A percentile compares a stretch with the other conserved stretches of the same genome.
Evolutionary conservation across 2,797 vertebrate genomes (phyloP).

Genomic region (Chromobotia macracanthus): DNA sequence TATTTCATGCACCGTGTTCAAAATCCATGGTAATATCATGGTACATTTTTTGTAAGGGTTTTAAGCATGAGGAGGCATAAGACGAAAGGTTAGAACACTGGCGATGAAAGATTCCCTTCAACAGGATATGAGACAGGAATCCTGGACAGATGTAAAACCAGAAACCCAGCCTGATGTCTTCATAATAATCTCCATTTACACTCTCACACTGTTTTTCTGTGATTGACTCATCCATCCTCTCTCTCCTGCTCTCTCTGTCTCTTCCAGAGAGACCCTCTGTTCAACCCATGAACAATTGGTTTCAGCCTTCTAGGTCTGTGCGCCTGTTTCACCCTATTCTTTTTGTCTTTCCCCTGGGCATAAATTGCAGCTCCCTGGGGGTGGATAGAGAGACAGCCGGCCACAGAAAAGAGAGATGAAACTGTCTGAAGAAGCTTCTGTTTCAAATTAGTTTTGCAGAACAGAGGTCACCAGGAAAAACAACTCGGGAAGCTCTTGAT

Average conservation of each 20-base stretch:
- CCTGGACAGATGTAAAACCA: constrained; percentile 68
- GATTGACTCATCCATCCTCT: constrained; percentile 40
- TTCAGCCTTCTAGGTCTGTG: constrained; percentile 64
- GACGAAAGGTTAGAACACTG: constrained; percentile 33
- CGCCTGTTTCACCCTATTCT: constrained; percentile 54
- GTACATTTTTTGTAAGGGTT: neutral
- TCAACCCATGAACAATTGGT: constrained; percentile 74
- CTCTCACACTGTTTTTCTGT: constrained; percentile 42
- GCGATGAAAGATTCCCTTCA: constrained; percentile 55
- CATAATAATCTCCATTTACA: constrained; percentile 66
- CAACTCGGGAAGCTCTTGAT: constrained; percentile 14
- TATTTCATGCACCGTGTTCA: no score
- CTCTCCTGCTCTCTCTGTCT: constrained; percentile 38
- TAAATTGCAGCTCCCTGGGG: constrained; percentile 76
- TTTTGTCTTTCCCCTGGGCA: constrained; percentile 64
- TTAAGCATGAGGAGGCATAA: neutral
- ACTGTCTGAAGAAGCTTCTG: constrained; percentile 72
- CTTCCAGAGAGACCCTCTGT: constrained; percentile 62
- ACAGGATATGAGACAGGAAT: constrained; percentile 62
- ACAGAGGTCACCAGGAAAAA: constrained; percentile 67
- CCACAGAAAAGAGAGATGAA: constrained; percentile 67
- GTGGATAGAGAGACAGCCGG: constrained; percentile 60
- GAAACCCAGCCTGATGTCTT: constrained; percentile 75
- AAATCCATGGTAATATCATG: no score
- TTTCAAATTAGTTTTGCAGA: constrained; percentile 72